Evolutionary conservation across 2,797 vertebrate species (phyloP).

Genomic region (Enteromius paludinosus): DNA sequence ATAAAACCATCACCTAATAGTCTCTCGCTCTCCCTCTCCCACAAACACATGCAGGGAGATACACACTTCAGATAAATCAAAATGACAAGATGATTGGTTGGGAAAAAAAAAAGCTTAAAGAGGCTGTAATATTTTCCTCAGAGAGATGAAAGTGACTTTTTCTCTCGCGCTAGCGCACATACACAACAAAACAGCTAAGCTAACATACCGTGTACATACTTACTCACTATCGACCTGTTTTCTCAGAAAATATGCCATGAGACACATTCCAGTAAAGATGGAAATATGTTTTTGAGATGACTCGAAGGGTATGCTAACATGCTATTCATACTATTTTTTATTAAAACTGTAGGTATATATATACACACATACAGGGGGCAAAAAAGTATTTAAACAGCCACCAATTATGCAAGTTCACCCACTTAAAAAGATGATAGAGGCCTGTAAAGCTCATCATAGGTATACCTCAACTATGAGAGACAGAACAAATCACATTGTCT

Average conservation of each 20-base stretch:
- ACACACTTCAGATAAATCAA: conserved; percentile 51
- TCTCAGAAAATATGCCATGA: not conserved
- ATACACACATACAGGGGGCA: no score
- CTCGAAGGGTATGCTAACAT: conserved; percentile 11
- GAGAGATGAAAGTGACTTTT: conserved; percentile 35
- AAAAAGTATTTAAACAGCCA: no score
- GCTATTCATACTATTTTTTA: not conserved
- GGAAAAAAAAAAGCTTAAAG: conserved; percentile 25
- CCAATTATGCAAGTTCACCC: no score
- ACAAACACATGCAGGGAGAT: conserved; percentile 39
- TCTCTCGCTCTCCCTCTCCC: not conserved
- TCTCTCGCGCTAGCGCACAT: conserved; percentile 12
- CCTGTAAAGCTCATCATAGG: no score
- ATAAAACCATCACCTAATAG: conserved; percentile 41
- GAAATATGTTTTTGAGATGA: not conserved
- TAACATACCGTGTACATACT: not conserved
- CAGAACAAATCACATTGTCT: no score
- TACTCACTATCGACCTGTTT: not conserved
- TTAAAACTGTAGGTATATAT: not conserved
- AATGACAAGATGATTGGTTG: conserved; percentile 51
- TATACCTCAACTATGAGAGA: no score
- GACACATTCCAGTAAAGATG: not conserved
- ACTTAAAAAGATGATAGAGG: no score
- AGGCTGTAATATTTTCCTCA: conserved; percentile 39
- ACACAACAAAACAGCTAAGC: conserved; percentile 7